These are phyloP conservation scores for Dinocampus coccinellae DNA, from an alignment of 2,888 invertebrate species.

Conservation along the genomic window DNA sequence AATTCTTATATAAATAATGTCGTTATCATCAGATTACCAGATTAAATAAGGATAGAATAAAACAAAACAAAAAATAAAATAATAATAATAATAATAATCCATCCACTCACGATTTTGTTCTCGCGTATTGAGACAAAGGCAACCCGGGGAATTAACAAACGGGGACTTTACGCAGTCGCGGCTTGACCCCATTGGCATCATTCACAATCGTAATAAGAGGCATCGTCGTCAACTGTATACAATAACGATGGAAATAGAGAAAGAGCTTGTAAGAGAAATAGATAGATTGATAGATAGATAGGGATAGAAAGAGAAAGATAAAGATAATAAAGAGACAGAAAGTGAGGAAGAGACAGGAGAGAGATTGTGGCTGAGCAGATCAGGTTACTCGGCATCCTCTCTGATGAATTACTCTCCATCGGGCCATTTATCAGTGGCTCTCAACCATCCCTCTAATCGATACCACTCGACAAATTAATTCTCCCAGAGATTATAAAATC, in stretches of 20 bases:
- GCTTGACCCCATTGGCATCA: constrained; percentile 61
- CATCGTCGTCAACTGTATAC: background rate
- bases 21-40: constrained; percentile 47
- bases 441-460: constrained; percentile 49
- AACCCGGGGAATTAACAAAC: constrained; percentile 57
- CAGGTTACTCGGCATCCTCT: constrained; percentile 65
- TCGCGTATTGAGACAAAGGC: constrained; percentile 49
- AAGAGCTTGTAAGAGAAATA: constrained; percentile 26
- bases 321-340: background rate
- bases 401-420: constrained; percentile 60
- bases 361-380: constrained; percentile 50
- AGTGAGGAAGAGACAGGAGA: constrained; percentile 47
- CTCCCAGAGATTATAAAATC: background rate
- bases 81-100: no score
- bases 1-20: no score
- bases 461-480: constrained; percentile 7
- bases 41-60: constrained; percentile 45
- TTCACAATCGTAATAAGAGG: constrained; percentile 44
- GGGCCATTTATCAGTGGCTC: constrained; percentile 58
- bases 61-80: background rate
- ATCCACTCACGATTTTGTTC: no score
- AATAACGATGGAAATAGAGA: constrained; percentile 12
- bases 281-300: background rate
- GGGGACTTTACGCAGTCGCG: constrained; percentile 46
- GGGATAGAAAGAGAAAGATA: no score